Base-by-base conservation (phyloP, 2,888 invertebrate species). In the Tinea semifulvella region DNA sequence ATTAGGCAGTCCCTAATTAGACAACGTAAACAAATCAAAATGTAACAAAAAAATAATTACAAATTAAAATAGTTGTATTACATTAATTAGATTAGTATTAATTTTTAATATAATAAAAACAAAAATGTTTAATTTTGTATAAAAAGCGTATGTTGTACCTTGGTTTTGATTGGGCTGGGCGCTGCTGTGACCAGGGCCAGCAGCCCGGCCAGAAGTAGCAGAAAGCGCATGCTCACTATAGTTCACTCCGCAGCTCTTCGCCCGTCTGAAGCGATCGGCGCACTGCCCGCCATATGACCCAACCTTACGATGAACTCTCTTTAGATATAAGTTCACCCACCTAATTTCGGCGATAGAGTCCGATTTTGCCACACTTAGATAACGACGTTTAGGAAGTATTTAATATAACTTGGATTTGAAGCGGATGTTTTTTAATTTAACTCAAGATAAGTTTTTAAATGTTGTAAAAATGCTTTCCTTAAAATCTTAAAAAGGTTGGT, bases 311-410 rank as follows among this genome's bases (percentile, higher is more conserved):
- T 72, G 68, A 73, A 72, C 71, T 56, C 69, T 55, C 56, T 51
- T 55, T 53, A 70, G 73, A 79, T 77, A 77, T 69, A 65, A 69
- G 74, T 73, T 74, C 74, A 73, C 64, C 70, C 73, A 75, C 77
- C 76, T 64, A 77, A 72, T 75, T 79, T 74, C 57, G 60, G 62
- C 53, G 76, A 76, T 76, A 75, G 63, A 60, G 53, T 52, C 55
- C 56, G 47, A 63, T 65, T 67, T 56, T 63, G 62, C 51, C 59
- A 27, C 18, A 42, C 26, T 25, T 40, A 22, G 40, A 40, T 40
- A 40, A 40, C 20, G 17, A 36, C 36, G 18, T 36, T 36, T 47
- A 69, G 67, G 69, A 72, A 72, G 66, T 66, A 51, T 36, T 35
- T 14, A 11, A 26, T 26, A 26, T 2, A n/a, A 14, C 31, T 31